Conservation (phyloP, 1,140 invertebrate species). For the Atopsyche davidsoni region DNA sequence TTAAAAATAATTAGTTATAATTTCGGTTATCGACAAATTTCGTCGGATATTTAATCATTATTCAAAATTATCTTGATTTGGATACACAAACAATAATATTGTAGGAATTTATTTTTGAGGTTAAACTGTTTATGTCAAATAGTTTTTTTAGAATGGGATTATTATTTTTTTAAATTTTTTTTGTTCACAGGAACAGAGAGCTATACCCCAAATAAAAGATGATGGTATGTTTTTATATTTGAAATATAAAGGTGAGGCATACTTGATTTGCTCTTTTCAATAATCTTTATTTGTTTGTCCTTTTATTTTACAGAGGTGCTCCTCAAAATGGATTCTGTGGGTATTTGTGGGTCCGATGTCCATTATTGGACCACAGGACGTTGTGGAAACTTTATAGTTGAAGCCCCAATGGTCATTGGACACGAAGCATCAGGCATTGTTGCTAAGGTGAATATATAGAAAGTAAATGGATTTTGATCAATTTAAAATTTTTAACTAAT, state of each 20-base stretch:
- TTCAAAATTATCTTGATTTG: no score
- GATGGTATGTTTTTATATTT: conserved; percentile 45
- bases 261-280: conserved; percentile 36
- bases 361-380: conserved; percentile 80
- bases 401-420: conserved; percentile 82
- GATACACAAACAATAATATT: no score
- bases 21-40: background rate
- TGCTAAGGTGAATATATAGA: conserved; percentile 39
- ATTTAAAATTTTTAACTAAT: background rate
- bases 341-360: conserved; percentile 95
- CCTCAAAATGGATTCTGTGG: conserved; percentile 80
- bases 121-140: background rate
- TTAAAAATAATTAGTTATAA: no score
- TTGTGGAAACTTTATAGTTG: conserved; percentile 78
- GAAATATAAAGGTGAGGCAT: conserved; percentile 40
- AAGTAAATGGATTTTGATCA: conserved; percentile 5
- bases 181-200: conserved; percentile 59
- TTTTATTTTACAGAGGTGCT: conserved; percentile 70
- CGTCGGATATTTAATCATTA: background rate
- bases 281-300: conserved; percentile 9
- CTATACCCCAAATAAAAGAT: conserved; percentile 58
- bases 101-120: no score
- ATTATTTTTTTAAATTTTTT: conserved; percentile 31
- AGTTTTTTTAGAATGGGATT: no score
- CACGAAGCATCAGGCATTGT: conserved; percentile 82